phyloP scores from a whole-genome alignment of 1,140 invertebrate genomes.

The Portunus trituberculatus region DNA sequence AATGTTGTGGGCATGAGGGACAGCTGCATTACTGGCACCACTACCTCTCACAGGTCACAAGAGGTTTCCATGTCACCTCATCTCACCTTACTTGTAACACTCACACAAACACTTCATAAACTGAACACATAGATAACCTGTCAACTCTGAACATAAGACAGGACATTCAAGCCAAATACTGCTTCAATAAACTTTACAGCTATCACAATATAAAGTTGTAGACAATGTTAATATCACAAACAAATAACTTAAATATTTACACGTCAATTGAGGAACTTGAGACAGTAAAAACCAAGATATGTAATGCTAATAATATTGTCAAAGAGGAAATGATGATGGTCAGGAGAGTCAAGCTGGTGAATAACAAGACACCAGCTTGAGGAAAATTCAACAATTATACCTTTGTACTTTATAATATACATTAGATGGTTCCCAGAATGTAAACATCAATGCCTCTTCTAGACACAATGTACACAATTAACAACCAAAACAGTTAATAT shows the following conservation, averaged over 20 bases:
- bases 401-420: conserved; percentile 15
- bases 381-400: conserved; percentile 5
- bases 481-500: background rate
- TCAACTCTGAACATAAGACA: conserved; percentile 3
- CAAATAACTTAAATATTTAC: background rate
- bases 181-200: conserved; percentile 22
- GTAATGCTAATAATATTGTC: conserved; percentile 23
- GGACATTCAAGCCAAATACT: conserved; percentile 12
- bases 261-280: conserved; percentile 13
- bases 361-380: background rate
- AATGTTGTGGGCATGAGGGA: background rate
- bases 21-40: background rate
- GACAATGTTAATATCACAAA: conserved; percentile 24
- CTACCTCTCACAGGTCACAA: background rate
- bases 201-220: conserved; percentile 14
- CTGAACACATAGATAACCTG: background rate
- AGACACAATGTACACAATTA: background rate
- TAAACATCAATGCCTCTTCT: background rate
- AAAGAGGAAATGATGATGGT: conserved; percentile 16
- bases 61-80: background rate
- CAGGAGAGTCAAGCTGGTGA: background rate
- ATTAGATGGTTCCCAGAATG: background rate
- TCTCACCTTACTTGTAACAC: background rate
- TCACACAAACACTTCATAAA: background rate
- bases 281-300: conserved; percentile 1